Base-by-base conservation (phyloP, 1,140 invertebrate genomes). In the Drosophila bipectinata region DNA sequence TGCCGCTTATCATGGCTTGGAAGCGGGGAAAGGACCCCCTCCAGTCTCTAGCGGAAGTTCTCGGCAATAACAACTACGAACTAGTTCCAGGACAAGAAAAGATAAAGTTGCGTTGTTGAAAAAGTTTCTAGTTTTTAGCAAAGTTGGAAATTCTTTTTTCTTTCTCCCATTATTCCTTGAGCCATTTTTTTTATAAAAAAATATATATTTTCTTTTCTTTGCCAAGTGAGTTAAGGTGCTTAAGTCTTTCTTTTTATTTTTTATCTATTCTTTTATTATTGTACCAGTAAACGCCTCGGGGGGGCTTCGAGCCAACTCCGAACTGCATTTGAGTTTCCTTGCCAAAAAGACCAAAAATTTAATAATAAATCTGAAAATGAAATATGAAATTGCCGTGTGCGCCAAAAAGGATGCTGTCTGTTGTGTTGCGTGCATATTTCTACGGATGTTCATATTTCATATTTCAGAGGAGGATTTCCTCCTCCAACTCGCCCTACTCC, bases 191-290 rank as follows among this genome's bases (percentile, higher is more conserved):
- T 12, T 45, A 18, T 24, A 24, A 10, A 12, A 28, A 21, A 44
- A 24, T 28, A 28, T 28, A 28, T 37, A 5, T 39, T 41, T 37
- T 56, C 49, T 21, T 39, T 66, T 66, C n/a, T 41, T 53, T 37
- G 68, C 48, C 74, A 77, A 74, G 58, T 72, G 72, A 79, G 82
- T 77, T 81, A 77, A 81, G 78, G 78, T 81, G 72, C 73, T 87
- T 78, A 69, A 72, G 74, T 76, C 63, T 79, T 68, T 44, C 76
- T 84, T 85, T 76, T 79, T 18, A 18, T 80, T 57, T 55, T 58
- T 12, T 21, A 39, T 45, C 48, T 66, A 49, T 56, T 58, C 48
- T 51, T 37, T 52, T 59, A 21, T 80, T 74, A 59, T 62, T 78
- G 78, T 76, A 48, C 52, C 59, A 75, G 45, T 83, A 69, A 79